These are phyloP conservation scores for Stegophylla sp. DNA, from an alignment of 2,888 invertebrate genomes.

Conservation along the genomic window DNA sequence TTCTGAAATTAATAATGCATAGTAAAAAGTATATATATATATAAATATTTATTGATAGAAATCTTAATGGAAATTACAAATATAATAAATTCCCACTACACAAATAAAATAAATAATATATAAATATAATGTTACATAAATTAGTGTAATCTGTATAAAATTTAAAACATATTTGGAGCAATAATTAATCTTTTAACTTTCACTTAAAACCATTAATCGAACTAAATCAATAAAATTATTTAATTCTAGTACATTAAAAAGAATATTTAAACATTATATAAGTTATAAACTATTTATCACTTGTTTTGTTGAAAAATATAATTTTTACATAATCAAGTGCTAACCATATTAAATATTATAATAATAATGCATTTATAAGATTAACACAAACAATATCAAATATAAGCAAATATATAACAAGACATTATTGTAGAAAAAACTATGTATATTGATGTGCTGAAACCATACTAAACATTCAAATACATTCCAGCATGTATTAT, in stretches of 20 bases:
- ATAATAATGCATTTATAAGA: background rate
- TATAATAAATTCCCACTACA: background rate
- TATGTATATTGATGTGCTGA: constrained; percentile 6
- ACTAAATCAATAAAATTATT: background rate
- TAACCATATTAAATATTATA: background rate
- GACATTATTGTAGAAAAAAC: constrained; percentile 2
- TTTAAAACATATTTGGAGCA: no score
- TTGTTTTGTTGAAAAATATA: background rate
- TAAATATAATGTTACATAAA: background rate
- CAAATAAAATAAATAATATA: background rate
- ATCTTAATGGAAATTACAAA: background rate
- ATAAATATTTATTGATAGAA: background rate
- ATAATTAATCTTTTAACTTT: no score
- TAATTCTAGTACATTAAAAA: background rate
- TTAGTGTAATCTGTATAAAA: background rate
- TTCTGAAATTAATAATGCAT: background rate
- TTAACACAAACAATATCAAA: background rate
- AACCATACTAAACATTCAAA: constrained; percentile 29
- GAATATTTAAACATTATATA: background rate
- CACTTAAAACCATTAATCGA: no score
- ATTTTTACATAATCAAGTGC: background rate
- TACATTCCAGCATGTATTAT: constrained; percentile 18
- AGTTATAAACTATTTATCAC: background rate
- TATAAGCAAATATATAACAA: background rate
- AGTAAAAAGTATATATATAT: no score